phyloP scores from a whole-genome alignment of 2,113 vertebrate genomes.

The Vicugna pacos region DNA sequence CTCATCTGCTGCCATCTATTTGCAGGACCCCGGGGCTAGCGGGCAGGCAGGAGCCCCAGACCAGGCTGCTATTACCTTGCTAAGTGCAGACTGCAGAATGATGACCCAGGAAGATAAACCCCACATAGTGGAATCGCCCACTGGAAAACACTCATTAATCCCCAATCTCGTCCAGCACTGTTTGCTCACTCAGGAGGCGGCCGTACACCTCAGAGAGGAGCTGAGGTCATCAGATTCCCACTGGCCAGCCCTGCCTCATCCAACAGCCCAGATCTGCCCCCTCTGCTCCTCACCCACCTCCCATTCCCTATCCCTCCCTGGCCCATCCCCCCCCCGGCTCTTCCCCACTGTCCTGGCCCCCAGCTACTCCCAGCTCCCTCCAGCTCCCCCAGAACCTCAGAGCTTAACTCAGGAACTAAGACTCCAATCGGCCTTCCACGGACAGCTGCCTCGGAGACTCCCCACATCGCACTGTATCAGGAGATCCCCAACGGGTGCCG shows the following conservation, averaged over 20 bases:
- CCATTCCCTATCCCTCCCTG: neutral
- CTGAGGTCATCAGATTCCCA: conserved; percentile 40
- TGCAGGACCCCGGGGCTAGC: conserved; percentile 22
- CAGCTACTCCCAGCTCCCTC: neutral
- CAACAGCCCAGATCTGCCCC: neutral
- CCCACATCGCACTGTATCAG: neutral
- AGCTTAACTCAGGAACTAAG: neutral
- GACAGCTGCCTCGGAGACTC: neutral
- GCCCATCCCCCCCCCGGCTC: neutral
- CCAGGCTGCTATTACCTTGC: conserved; percentile 71
- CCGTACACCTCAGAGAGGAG: neutral
- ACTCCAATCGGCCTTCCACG: neutral
- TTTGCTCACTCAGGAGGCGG: neutral
- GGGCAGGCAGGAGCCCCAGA: neutral
- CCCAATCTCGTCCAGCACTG: neutral
- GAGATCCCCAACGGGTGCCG: neutral
- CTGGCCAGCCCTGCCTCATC: neutral
- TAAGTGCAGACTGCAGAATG: conserved; percentile 52
- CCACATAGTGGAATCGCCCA: conserved; percentile 29
- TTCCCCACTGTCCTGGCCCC: neutral
- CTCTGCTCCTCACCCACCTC: neutral
- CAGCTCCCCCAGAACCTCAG: neutral
- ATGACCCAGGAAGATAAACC: conserved; percentile 67
- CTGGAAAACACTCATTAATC: conserved; percentile 77
- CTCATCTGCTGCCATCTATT: conserved; percentile 45